Evolutionary conservation across 1,140 invertebrate genomes (phyloP).

Genomic region (Lanistes nyassanus): DNA sequence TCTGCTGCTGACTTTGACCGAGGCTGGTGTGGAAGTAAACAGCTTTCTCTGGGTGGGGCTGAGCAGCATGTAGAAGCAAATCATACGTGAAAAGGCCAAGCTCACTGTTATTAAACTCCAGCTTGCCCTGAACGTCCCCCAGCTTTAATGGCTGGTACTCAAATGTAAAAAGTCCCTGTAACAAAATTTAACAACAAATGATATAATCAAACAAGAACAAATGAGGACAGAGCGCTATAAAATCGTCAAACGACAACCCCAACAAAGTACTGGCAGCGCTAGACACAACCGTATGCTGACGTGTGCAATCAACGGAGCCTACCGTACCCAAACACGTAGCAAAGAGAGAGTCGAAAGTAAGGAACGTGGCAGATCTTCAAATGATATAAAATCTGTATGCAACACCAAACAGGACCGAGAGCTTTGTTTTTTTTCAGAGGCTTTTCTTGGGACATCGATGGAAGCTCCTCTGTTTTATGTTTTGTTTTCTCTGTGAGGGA

Average conservation of each 20-base stretch:
- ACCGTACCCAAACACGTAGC: too few species aligned
- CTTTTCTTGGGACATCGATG: too few species aligned
- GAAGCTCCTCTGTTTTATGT: too few species aligned
- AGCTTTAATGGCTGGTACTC: constrained; percentile 66
- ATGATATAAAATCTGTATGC: too few species aligned
- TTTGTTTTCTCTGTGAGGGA: too few species aligned
- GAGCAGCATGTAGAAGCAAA: constrained; percentile 61
- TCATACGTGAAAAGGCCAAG: constrained; percentile 65
- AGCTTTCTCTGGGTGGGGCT: constrained; percentile 61
- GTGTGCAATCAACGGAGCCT: too few species aligned
- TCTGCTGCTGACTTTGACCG: constrained; percentile 56
- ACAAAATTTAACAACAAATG: constrained; percentile 11
- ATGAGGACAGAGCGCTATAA: background rate
- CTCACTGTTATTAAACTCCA: constrained; percentile 63
- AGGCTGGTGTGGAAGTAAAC: constrained; percentile 63
- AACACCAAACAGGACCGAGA: too few species aligned
- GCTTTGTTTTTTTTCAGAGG: too few species aligned
- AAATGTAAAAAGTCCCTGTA: constrained; percentile 62
- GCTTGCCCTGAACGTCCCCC: constrained; percentile 54
- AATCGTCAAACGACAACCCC: background rate
- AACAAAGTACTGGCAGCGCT: too few species aligned
- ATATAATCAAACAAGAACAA: background rate
- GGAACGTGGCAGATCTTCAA: too few species aligned
- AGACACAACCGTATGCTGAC: too few species aligned
- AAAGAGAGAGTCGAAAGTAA: too few species aligned